Percentiles rank a stretch among this genome's conserved stretches.
Conservation (phyloP, 2,113 vertebrate species). For the Potamarius usumacintae region DNA sequence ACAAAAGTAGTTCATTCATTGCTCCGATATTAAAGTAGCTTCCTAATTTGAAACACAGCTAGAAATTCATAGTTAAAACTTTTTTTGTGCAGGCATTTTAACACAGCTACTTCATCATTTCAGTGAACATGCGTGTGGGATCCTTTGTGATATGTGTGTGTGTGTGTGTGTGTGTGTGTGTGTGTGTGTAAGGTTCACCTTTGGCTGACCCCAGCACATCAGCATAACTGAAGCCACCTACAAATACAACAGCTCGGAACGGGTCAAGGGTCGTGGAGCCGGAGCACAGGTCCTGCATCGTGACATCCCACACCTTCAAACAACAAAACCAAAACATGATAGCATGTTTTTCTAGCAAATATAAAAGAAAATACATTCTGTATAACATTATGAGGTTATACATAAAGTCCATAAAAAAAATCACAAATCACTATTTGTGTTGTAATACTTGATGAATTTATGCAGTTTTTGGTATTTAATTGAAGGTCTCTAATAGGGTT, state of each 20-base stretch:
- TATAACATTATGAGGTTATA: not conserved
- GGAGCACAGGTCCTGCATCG: constrained; percentile 85
- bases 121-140: not conserved
- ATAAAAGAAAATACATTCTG: not conserved
- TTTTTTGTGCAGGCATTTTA: not conserved
- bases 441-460: not conserved
- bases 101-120: not conserved
- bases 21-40: not conserved
- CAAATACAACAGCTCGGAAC: constrained; percentile 84
- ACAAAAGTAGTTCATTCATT: not conserved
- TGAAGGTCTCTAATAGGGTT: not conserved
- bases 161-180: not conserved
- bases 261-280: constrained; percentile 76
- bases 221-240: constrained; percentile 90
- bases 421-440: not conserved
- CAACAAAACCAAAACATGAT: not conserved
- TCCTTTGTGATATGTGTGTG: no score
- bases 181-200: constrained; percentile 65
- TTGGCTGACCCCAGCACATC: constrained; percentile 91
- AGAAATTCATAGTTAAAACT: not conserved
- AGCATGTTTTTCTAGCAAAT: not conserved
- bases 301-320: constrained; percentile 90
- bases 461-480: not conserved
- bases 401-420: not conserved
- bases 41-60: not conserved